Evolutionary conservation across 2,113 vertebrate species (phyloP).

Genomic region (Menura novaehollandiae): DNA sequence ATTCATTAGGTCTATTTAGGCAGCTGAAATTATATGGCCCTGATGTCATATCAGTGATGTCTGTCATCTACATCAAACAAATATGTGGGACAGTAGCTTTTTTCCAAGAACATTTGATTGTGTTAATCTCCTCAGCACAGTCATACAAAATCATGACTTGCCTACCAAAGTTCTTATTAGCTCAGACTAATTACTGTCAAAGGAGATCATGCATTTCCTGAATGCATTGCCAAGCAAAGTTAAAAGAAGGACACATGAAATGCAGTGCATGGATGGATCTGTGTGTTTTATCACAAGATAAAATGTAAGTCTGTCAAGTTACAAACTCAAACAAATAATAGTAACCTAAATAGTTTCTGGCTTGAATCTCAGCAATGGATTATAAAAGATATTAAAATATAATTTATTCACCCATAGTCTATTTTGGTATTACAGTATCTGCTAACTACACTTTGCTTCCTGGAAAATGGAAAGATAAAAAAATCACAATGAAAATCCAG

Average conservation of each 20-base stretch:
- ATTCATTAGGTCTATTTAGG: constrained; percentile 3
- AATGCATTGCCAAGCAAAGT: constrained; percentile 1
- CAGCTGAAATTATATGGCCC: not conserved
- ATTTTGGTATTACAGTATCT: not conserved
- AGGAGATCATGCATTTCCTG: constrained; percentile 9
- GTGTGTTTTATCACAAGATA: not conserved
- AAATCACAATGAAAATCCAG: not conserved
- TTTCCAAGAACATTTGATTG: not conserved
- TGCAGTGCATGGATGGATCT: not conserved
- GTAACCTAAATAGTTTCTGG: not conserved
- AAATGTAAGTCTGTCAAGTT: constrained; percentile 5
- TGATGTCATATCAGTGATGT: not conserved
- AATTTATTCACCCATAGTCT: not conserved
- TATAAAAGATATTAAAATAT: not conserved
- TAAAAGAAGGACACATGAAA: constrained; percentile 5
- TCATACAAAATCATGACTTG: constrained; percentile 23
- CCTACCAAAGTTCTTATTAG: constrained; percentile 26
- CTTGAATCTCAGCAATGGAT: not conserved
- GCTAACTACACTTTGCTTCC: not conserved
- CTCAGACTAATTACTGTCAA: constrained; percentile 53
- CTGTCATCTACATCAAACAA: not conserved
- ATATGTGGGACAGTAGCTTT: not conserved
- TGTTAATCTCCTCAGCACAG: constrained; percentile 17
- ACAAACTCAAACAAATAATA: not conserved
- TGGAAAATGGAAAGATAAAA: not conserved